phyloP scores from a whole-genome alignment of 2,797 vertebrate genomes.

The Molossus alvarezi region DNA sequence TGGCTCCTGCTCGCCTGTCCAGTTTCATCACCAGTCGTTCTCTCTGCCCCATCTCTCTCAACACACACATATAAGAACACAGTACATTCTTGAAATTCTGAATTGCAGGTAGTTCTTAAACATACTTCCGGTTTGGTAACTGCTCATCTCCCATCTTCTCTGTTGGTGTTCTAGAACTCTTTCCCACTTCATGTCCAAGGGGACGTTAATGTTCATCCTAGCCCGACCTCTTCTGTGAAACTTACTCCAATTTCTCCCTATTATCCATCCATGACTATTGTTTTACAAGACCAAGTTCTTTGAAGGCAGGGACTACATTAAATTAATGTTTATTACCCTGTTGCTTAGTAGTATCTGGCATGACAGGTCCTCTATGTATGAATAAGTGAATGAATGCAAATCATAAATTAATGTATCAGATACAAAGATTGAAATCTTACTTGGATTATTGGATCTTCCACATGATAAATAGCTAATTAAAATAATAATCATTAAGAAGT shows the following conservation, averaged over 20 bases:
- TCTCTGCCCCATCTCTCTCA: neutral
- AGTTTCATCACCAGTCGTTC: neutral
- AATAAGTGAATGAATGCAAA: constrained; percentile 4
- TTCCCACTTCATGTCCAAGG: neutral
- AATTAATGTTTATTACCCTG: constrained; percentile 10
- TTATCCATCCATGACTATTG: neutral
- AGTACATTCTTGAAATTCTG: neutral
- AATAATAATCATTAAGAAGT: constrained; percentile 54
- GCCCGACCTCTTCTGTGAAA: neutral
- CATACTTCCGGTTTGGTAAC: neutral
- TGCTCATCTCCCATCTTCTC: neutral
- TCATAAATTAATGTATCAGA: constrained; percentile 27
- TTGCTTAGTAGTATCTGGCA: neutral
- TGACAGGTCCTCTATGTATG: constrained; percentile 5
- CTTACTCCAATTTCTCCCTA: neutral
- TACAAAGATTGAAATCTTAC: constrained; percentile 19
- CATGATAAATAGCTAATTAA: neutral
- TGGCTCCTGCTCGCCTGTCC: neutral
- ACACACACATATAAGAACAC: neutral
- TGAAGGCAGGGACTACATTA: neutral
- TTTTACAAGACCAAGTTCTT: constrained; percentile 22
- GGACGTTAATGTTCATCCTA: constrained; percentile 18
- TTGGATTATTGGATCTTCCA: neutral
- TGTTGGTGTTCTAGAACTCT: constrained; percentile 15
- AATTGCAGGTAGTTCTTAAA: constrained; percentile 12